A percentile compares a stretch with the other conserved stretches of the same genome.
Conservation (phyloP, 1,140 invertebrate species). For the Diuraphis noxia region DNA sequence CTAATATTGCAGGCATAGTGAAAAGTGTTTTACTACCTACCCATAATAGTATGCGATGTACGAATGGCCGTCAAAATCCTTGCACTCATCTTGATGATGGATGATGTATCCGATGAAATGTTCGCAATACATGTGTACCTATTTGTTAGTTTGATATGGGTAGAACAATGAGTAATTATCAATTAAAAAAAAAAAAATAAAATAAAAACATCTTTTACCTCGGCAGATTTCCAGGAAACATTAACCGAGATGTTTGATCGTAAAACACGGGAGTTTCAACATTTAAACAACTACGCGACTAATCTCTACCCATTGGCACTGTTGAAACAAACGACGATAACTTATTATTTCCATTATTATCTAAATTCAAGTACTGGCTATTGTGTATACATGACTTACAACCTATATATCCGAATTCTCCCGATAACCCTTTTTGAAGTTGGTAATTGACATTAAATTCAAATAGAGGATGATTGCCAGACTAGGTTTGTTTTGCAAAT, state of each 20-base stretch:
- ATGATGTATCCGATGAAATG: background rate
- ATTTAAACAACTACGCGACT: background rate
- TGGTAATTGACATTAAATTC: background rate
- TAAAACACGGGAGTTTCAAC: background rate
- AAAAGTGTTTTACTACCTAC: background rate
- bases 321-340: constrained; percentile 19
- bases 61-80: background rate
- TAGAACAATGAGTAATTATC: background rate
- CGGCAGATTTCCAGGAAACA: background rate
- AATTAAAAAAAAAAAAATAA: background rate
- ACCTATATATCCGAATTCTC: background rate
- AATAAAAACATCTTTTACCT: background rate
- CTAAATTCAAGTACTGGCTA: background rate
- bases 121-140: background rate
- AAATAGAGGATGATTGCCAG: background rate
- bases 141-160: background rate
- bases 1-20: background rate
- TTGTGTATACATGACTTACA: background rate
- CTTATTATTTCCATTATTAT: constrained; percentile 13
- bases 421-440: background rate
- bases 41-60: background rate
- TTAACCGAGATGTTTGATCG: background rate
- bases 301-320: background rate
- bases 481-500: background rate
- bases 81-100: background rate